Conservation (phyloP, 2,888 invertebrate genomes). For the Oscheius sp. region DNA sequence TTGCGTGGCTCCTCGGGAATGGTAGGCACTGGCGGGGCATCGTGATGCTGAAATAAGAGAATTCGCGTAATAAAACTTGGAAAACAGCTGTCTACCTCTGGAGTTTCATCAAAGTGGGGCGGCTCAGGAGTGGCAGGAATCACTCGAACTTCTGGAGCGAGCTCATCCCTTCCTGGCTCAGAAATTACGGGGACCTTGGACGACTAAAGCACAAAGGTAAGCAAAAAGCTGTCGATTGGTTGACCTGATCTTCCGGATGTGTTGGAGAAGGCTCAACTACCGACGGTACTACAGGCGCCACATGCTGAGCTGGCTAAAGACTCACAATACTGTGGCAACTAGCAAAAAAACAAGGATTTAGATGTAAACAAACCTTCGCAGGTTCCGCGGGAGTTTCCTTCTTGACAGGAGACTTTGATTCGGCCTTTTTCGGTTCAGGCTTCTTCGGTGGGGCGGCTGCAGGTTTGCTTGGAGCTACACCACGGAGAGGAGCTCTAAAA, state of each 20-base stretch:
- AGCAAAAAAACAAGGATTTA: not conserved
- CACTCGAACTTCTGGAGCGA: conserved; percentile 24
- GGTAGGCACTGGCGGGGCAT: not conserved
- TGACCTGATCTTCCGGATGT: conserved; percentile 5
- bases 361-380: conserved; percentile 11
- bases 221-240: conserved; percentile 11
- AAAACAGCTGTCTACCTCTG: not conserved
- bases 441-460: conserved; percentile 16
- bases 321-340: conserved; percentile 9
- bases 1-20: not conserved
- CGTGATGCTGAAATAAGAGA: conserved; percentile 3
- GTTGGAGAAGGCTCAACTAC: conserved; percentile 13
- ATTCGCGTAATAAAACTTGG: too few relatives aligned
- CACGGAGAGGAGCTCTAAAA: conserved; percentile 3
- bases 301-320: conserved; percentile 30
- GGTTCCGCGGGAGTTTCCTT: conserved; percentile 1
- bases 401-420: not conserved
- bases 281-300: conserved; percentile 4
- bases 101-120: conserved; percentile 21
- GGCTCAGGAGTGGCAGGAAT: conserved; percentile 35
- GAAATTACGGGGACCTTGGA: conserved; percentile 9
- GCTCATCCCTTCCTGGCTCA: not conserved
- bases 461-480: conserved; percentile 11
- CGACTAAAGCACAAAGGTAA: conserved; percentile 24
- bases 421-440: conserved; percentile 10